phyloP scores from a whole-genome alignment of 2,888 invertebrate genomes.

The Aphidius colemani region DNA sequence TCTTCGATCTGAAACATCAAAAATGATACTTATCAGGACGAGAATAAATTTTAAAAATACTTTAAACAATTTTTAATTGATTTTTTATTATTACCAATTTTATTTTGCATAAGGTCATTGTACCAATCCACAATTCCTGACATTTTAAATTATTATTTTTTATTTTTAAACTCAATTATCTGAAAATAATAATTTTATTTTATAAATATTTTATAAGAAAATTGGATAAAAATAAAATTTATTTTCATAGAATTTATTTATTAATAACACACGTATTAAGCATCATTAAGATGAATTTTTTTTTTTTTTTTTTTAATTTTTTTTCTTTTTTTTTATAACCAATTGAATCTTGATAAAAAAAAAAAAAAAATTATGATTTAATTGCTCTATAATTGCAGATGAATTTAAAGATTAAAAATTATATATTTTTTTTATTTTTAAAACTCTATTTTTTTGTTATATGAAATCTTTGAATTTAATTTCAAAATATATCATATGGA shows the following conservation, averaged over 20 bases:
- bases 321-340: too few species aligned
- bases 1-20: constrained; percentile 64
- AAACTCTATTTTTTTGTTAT: neutral
- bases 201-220: neutral
- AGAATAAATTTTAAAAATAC: neutral
- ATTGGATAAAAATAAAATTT: neutral
- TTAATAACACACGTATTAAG: too few species aligned
- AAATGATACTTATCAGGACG: neutral
- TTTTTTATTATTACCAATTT: constrained; percentile 42
- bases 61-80: neutral
- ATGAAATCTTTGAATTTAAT: neutral
- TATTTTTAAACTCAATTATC: constrained; percentile 20
- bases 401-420: too few species aligned
- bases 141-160: constrained; percentile 39
- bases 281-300: too few species aligned
- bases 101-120: constrained; percentile 50
- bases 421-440: too few species aligned
- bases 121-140: constrained; percentile 51
- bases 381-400: too few species aligned
- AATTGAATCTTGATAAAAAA: too few species aligned
- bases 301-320: too few species aligned
- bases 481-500: neutral
- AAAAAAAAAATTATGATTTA: too few species aligned
- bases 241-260: too few species aligned
- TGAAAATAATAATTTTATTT: constrained; percentile 30